phyloP scores from a whole-genome alignment of 1,140 invertebrate genomes.

The Musca domestica region DNA sequence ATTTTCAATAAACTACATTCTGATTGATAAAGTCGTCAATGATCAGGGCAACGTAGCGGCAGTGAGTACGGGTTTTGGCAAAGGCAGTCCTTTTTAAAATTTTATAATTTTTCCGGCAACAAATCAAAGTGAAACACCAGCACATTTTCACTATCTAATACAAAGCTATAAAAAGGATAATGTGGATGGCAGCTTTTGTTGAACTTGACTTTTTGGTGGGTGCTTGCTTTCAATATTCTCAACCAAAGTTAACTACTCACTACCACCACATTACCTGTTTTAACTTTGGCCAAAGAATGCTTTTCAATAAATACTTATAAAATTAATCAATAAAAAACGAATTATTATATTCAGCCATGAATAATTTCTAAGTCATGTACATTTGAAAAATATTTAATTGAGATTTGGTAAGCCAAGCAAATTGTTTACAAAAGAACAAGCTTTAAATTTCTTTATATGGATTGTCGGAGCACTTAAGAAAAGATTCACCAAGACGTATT shows the following conservation, averaged over 20 bases:
- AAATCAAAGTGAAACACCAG: background rate
- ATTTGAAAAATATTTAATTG: no score
- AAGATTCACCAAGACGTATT: no score
- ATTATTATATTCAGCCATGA: no score
- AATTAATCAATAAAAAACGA: no score
- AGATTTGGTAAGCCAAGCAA: no score
- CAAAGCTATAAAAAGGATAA: constrained; percentile 15
- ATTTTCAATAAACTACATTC: constrained; percentile 9
- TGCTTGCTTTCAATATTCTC: background rate
- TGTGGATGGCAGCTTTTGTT: constrained; percentile 26
- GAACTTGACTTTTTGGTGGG: background rate
- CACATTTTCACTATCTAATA: background rate
- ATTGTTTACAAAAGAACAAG: no score
- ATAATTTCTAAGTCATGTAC: no score
- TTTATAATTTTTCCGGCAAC: background rate
- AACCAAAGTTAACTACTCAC: constrained; percentile 25
- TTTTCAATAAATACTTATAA: no score
- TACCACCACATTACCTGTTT: constrained; percentile 28
- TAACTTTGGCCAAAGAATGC: background rate
- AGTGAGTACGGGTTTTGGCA: constrained; percentile 17
- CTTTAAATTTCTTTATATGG: no score
- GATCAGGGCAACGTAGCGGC: constrained; percentile 22
- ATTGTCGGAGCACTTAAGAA: no score
- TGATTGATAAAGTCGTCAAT: background rate
- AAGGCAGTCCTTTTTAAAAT: background rate